Evolutionary conservation across 64 coral and sea anemone genomes (phyloP).

Genomic region (Stylophora pistillata): DNA sequence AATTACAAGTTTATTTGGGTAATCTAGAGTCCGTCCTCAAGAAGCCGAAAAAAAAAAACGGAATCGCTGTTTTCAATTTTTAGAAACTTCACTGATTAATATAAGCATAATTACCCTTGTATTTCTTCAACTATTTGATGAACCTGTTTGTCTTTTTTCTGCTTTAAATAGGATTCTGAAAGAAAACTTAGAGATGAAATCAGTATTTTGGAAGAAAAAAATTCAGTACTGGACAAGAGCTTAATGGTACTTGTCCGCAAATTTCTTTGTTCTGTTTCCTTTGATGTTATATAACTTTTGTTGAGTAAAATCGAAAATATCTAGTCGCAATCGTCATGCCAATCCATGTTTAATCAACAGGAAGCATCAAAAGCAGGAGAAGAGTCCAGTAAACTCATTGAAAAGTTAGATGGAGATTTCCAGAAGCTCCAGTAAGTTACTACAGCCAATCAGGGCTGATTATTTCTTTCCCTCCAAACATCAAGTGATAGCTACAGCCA

Average conservation of each 20-base stretch:
- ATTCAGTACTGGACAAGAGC: background rate
- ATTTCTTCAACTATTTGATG: background rate
- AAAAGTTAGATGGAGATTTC: slow-evolving; percentile 30
- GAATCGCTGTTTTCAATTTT: too few species aligned
- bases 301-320: background rate
- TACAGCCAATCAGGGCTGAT: background rate
- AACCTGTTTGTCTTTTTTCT: background rate
- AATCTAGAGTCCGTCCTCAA: too few species aligned
- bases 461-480: background rate
- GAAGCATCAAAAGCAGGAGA: background rate
- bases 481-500: too few species aligned
- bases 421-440: background rate
- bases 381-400: background rate
- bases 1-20: too few species aligned
- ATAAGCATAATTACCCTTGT: background rate
- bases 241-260: background rate
- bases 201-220: slow-evolving; percentile 10
- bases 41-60: too few species aligned
- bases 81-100: background rate
- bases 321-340: background rate
- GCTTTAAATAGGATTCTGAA: background rate
- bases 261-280: background rate
- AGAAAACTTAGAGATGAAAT: slow-evolving; percentile 42
- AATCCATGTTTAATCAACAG: background rate
- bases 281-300: background rate